Percentiles rank a stretch among this genome's conserved stretches.
Conservation (phyloP, 2,797 vertebrate species). For the Catostomus latipinnis region DNA sequence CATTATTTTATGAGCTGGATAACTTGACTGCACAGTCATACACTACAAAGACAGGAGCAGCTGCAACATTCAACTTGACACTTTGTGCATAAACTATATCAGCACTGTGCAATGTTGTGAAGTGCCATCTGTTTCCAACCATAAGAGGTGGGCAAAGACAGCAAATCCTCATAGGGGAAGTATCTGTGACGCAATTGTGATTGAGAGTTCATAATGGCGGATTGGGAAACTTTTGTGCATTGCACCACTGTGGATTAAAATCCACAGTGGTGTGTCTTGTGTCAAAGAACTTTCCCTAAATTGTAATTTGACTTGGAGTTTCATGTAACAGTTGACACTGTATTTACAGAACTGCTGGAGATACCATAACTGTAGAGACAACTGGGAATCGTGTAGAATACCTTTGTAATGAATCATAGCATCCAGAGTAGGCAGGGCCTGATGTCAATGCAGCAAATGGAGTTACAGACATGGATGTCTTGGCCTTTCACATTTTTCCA, state of each 20-base stretch:
- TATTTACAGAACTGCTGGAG: slow-evolving; percentile 37
- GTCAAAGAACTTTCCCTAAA: neutral
- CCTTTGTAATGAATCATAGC: slow-evolving; percentile 54
- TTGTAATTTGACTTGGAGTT: slow-evolving; percentile 9
- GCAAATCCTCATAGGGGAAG: neutral
- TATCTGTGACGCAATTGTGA: slow-evolving; percentile 6
- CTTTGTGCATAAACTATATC: slow-evolving; percentile 20
- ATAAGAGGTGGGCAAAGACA: slow-evolving; percentile 1
- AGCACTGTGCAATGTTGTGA: slow-evolving; percentile 34
- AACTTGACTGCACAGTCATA: neutral
- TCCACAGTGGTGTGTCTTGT: neutral
- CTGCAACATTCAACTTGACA: slow-evolving; percentile 36
- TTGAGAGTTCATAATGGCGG: neutral
- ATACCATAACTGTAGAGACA: slow-evolving; percentile 46
- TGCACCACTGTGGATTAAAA: neutral
- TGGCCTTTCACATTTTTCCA: slow-evolving; percentile 39
- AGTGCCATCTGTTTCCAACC: slow-evolving; percentile 36
- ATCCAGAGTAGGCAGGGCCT: slow-evolving; percentile 32
- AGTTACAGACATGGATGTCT: neutral
- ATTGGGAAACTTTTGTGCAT: slow-evolving; percentile 7
- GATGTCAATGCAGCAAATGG: slow-evolving; percentile 45
- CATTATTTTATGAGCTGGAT: slow-evolving; percentile 9
- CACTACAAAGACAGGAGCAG: slow-evolving; percentile 30
- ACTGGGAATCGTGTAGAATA: slow-evolving; percentile 50
- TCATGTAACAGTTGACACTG: slow-evolving; percentile 43